Conservation (phyloP, 2,888 invertebrate genomes). For the Suillia variegata region DNA sequence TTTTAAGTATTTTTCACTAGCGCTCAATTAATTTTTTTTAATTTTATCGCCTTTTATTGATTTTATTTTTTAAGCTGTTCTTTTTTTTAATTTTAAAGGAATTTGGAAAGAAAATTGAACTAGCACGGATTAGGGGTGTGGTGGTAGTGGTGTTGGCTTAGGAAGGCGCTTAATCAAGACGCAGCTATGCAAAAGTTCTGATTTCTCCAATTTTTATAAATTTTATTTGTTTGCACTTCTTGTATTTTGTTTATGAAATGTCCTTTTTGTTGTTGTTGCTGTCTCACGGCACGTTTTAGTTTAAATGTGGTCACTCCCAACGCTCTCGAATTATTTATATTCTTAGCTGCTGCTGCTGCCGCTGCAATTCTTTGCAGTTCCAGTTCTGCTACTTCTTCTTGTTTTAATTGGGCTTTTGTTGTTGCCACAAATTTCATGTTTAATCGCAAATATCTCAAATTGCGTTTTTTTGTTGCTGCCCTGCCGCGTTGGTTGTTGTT, state of each 20-base stretch:
- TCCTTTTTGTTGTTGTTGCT: conserved; percentile 38
- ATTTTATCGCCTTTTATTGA: conserved; percentile 15
- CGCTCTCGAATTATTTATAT: conserved; percentile 41
- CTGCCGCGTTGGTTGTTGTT: no score
- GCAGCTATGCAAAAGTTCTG: conserved; percentile 59
- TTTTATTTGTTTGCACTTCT: no score
- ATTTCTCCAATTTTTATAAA: conserved; percentile 55
- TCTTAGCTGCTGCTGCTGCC: no score
- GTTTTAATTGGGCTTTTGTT: conserved; percentile 44
- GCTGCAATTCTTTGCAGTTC: no score
- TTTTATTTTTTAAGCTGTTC: no score
- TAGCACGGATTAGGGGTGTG: no score
- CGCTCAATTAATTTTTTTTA: no score
- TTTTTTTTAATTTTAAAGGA: no score
- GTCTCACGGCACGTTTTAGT: conserved; percentile 29
- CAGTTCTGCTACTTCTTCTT: conserved; percentile 29
- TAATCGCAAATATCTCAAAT: conserved; percentile 55
- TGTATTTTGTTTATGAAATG: no score
- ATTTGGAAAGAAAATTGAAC: no score
- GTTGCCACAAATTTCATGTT: conserved; percentile 61
- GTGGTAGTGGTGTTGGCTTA: no score
- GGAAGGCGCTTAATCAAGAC: conserved; percentile 52
- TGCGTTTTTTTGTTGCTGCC: no score
- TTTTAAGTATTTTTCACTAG: conserved; percentile 17
- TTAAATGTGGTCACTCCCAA: conserved; percentile 36